phyloP scores from a whole-genome alignment of 2,113 vertebrate species.

The Lutjanus erythropterus region DNA sequence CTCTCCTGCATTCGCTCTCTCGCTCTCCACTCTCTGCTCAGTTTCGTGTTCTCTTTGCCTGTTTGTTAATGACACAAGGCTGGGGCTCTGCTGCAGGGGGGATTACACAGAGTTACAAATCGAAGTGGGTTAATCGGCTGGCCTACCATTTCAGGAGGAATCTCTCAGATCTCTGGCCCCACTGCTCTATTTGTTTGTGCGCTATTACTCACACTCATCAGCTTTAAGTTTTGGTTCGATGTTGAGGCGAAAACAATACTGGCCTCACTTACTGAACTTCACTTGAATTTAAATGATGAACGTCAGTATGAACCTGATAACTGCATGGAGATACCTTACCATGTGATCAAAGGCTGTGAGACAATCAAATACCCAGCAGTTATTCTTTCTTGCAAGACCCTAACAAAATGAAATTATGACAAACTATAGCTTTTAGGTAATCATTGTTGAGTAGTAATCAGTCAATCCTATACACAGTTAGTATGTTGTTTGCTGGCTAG shows the following conservation, averaged over 20 bases:
- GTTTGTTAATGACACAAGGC: slow-evolving; percentile 52
- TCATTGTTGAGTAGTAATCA: too few species aligned
- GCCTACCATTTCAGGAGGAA: slow-evolving; percentile 53
- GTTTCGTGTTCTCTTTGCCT: slow-evolving; percentile 15
- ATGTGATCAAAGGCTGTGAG: not conserved
- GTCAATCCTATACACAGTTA: too few species aligned
- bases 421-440: not conserved
- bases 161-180: slow-evolving; percentile 44
- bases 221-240: not conserved
- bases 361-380: not conserved
- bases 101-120: slow-evolving; percentile 72
- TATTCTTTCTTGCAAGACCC: too few species aligned
- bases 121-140: slow-evolving; percentile 67
- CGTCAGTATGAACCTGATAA: not conserved
- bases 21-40: not conserved
- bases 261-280: not conserved
- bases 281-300: not conserved
- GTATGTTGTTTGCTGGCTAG: too few species aligned
- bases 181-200: slow-evolving; percentile 29
- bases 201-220: not conserved
- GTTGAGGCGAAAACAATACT: not conserved
- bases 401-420: not conserved
- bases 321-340: not conserved
- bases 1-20: not conserved
- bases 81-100: slow-evolving; percentile 45